Percentiles rank a stretch among this genome's conserved stretches.
These are phyloP conservation scores for Micoletzkya japonica DNA, from an alignment of 2,888 invertebrate species.

Conservation along the genomic window DNA sequence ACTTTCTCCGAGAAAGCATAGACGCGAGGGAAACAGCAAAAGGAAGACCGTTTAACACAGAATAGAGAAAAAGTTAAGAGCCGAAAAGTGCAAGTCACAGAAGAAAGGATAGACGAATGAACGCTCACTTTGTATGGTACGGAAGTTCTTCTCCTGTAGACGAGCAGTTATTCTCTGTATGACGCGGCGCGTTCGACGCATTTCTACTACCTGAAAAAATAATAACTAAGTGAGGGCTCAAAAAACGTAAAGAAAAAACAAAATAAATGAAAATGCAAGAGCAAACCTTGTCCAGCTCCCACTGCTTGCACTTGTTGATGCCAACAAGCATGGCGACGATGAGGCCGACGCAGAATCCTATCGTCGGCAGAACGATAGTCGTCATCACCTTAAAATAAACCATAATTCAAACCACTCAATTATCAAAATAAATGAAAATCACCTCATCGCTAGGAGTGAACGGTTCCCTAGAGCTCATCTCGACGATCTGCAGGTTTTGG, in stretches of 20 bases:
- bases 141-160: slow-evolving; percentile 61
- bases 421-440: not conserved
- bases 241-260: not conserved
- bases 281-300: slow-evolving; percentile 60
- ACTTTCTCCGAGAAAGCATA: too few relatives aligned
- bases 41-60: too few relatives aligned
- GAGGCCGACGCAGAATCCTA: slow-evolving; percentile 62
- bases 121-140: slow-evolving; percentile 58
- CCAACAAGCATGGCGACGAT: slow-evolving; percentile 63
- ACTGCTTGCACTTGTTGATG: slow-evolving; percentile 64
- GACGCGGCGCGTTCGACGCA: slow-evolving; percentile 60
- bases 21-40: too few relatives aligned
- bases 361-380: slow-evolving; percentile 62
- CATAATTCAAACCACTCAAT: not conserved
- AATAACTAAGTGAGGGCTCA: not conserved
- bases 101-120: too few relatives aligned
- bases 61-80: too few relatives aligned
- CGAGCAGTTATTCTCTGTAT: slow-evolving; percentile 61
- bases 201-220: slow-evolving; percentile 50
- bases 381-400: slow-evolving; percentile 44
- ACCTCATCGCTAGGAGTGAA: slow-evolving; percentile 25
- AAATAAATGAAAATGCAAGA: not conserved
- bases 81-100: too few relatives aligned
- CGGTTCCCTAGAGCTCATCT: slow-evolving; percentile 14
- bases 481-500: not conserved